phyloP scores from a whole-genome alignment of 2,113 vertebrate species.

The Sebastes fasciatus region DNA sequence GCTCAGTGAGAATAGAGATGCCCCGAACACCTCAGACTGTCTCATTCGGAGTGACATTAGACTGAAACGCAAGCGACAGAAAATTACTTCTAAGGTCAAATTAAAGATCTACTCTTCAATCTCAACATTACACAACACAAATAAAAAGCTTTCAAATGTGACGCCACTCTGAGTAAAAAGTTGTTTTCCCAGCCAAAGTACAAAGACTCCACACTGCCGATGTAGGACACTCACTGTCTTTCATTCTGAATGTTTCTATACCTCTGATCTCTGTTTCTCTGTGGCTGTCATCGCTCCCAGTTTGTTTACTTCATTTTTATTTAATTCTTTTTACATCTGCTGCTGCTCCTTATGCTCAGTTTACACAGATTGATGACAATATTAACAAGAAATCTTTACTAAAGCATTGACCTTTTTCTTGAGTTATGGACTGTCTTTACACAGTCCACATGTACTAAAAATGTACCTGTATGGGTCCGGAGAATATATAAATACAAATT shows the following conservation, averaged over 20 bases:
- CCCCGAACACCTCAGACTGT: not conserved
- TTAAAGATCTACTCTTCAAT: slow-evolving; percentile 6
- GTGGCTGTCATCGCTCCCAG: slow-evolving; percentile 42
- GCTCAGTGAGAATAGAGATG: slow-evolving; percentile 9
- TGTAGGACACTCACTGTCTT: slow-evolving; percentile 53
- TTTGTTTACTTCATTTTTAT: slow-evolving; percentile 55
- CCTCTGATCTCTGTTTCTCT: slow-evolving; percentile 57
- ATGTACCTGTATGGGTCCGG: not conserved
- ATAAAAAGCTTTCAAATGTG: slow-evolving; percentile 32
- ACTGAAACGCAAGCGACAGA: not conserved
- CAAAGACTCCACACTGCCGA: slow-evolving; percentile 44
- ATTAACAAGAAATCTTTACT: not conserved
- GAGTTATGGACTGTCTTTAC: not conserved
- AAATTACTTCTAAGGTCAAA: slow-evolving; percentile 5
- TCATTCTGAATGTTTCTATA: slow-evolving; percentile 37
- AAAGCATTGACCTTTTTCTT: slow-evolving; percentile 1
- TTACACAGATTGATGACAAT: not conserved
- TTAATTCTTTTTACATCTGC: not conserved
- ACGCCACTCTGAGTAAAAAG: not conserved
- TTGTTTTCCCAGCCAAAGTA: slow-evolving; percentile 45
- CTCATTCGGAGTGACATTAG: not conserved
- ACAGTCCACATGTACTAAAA: not conserved
- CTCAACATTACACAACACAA: slow-evolving; percentile 20
- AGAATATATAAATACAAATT: not conserved
- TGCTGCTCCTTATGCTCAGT: slow-evolving; percentile 7